Evolutionary conservation across 2,113 vertebrate species (phyloP), one percentile per base, ranked within the genome.

Genomic region (Ictalurus punctatus): DNA sequence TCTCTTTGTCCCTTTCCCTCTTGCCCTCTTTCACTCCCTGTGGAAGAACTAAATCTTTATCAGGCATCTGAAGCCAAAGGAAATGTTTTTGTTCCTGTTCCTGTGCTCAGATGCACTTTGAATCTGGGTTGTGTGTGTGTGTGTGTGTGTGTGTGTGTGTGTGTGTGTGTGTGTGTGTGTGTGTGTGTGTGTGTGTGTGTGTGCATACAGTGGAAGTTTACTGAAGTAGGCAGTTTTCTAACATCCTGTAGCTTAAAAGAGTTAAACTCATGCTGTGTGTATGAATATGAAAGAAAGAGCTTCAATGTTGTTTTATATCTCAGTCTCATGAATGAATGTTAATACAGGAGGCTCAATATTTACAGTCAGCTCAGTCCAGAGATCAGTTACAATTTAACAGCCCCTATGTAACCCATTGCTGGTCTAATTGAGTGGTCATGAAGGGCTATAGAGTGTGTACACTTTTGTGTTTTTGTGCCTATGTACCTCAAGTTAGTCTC

Each of bases 21-120:
- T 79, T 79, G 44, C 48, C 44, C 76, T 79, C 25, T 52, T 79
- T 52, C 76, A 52, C 76, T 83, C 9, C 54, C 37, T 83, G 21
- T n/a, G 58, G 81, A 76, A 76, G 87, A 73, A 67, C 63, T 81
- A 44, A 83, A 73, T 87, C 52, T 82, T 87, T 87, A 74, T 88
- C 87, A 88, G 81, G 54, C 30, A 88, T 84, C 81, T 88, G 69
- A 94, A 88, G 87, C 76, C 59, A 89, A 91, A 92, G 94, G 93
- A 94, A 94, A 92, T 94, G 92, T 94, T 94, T 91, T 89, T 90
- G 86, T 94, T 92, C 92, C 91, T 91, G 92, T 85, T 94, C 93
- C 94, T 94, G 93, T 92, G 91, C 44, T 90, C 63, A 56, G 89
- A 81, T 86, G 52, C 23, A 4, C 82, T 84, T 56, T 27, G 83